phyloP scores from a whole-genome alignment of 2,888 invertebrate genomes.

The Timandra comae region DNA sequence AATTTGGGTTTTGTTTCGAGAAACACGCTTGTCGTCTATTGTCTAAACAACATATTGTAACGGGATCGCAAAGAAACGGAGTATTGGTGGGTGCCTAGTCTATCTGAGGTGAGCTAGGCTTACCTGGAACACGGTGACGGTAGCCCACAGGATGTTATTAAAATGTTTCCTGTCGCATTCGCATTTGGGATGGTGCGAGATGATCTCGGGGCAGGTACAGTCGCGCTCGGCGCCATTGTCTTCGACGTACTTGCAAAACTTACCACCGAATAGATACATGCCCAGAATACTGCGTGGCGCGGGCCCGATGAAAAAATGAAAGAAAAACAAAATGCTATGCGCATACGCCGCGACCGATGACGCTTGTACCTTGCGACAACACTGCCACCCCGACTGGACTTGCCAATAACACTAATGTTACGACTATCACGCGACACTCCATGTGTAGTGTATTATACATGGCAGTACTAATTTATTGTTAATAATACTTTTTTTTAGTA shows the following conservation, averaged over 20 bases:
- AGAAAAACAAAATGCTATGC: constrained; percentile 74
- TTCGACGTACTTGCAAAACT: constrained; percentile 98
- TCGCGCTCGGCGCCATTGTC: constrained; percentile 87
- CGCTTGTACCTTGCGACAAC: constrained; percentile 50
- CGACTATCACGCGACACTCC: constrained; percentile 16
- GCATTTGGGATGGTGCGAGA: constrained; percentile 91
- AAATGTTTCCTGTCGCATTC: constrained; percentile 99
- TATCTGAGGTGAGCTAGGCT: constrained; percentile 64
- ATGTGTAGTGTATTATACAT: constrained; percentile 15
- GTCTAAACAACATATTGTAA: constrained; percentile 53
- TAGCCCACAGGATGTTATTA: constrained; percentile 98
- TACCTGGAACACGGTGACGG: constrained; percentile 98
- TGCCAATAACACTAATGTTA: constrained; percentile 41
- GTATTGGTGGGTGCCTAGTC: constrained; percentile 42
- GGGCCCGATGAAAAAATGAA: constrained; percentile 72
- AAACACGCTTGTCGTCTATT: constrained; percentile 57
- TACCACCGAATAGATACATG: constrained; percentile 99
- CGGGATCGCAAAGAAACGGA: constrained; percentile 71
- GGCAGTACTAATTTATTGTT: constrained; percentile 16
- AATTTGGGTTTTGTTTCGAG: constrained; percentile 54
- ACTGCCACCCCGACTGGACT: constrained; percentile 42
- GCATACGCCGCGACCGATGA: constrained; percentile 66
- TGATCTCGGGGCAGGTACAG: constrained; percentile 95
- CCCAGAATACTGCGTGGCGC: constrained; percentile 94
- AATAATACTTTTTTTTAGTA: constrained; percentile 13